Base-by-base conservation (phyloP, 2,888 invertebrate species). In the Vesta saturnalis region DNA sequence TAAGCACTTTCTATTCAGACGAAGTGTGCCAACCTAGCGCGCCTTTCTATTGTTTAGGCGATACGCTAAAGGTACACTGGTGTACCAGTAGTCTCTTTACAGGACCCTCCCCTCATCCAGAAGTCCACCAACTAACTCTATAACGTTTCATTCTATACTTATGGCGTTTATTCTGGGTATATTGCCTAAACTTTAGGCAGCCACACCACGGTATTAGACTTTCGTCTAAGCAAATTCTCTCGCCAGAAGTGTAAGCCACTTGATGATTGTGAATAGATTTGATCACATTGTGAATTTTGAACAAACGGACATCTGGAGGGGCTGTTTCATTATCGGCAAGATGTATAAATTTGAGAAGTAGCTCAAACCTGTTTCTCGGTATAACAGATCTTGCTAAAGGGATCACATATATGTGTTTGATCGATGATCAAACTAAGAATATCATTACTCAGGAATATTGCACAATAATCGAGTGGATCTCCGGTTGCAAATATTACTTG, bases 71-170 rank as follows among this genome's bases (percentile, higher is more conserved):
- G 55, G 55, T 55, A 55, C 55, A 23, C 14, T 55, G 14, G 22
- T 55, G 18, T 55, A 55, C 21, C 55, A 55, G 30, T 55, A 21
- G 16, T 4, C 52, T 19, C 14, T 52, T 3, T 52, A 55, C 15
- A 55, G 22, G 19, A 55, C 55, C 14, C 55, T 21, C 21, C 55
- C 21, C 14, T 55, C 55, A 14, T 21, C 21, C 14, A 55, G 55
- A 10, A 55, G 21, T 30, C 22, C 22, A 21, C 21, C 55, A 23
- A 30, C 18, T 18, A 55, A 30, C 22, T 55, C 55, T 22, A 55
- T 55, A 6, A 55, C 55, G n/a, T 39, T 64, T 64, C 6, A 49
- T 59, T 18, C 59, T 59, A 30, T 64, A 64, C 39, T 60, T 64
- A 47, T 64, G 64, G 18, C 46, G 47, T 59, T 64, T 64, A 14